Conservation (phyloP, 2,888 invertebrate genomes). For the Zaprionus lineosus region DNA sequence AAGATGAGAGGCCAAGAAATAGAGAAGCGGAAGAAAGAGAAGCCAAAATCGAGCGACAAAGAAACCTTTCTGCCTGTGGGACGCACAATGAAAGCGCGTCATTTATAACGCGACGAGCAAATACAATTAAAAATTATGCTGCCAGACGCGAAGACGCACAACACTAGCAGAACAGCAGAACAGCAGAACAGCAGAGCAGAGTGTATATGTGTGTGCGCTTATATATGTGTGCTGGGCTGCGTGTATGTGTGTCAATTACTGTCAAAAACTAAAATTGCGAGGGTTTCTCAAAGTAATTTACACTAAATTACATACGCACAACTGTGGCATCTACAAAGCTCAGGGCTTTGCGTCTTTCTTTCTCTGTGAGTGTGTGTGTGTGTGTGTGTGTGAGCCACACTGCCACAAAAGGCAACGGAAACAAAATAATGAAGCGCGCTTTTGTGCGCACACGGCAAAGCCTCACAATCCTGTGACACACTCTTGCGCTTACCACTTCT, state of each 20-base stretch:
- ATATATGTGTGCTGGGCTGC: conserved; percentile 15
- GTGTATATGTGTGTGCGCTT: conserved; percentile 8
- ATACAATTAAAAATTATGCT: conserved; percentile 70
- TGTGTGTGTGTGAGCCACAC: conserved; percentile 23
- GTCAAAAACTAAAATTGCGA: conserved; percentile 58
- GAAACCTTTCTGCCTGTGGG: conserved; percentile 30
- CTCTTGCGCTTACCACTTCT: conserved; percentile 16
- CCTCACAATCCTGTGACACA: conserved; percentile 22
- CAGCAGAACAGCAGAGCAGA: no score
- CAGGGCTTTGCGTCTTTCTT: conserved; percentile 8
- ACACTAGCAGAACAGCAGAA: no score
- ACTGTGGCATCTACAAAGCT: conserved; percentile 44
- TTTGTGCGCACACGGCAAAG: conserved; percentile 57
- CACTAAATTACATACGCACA: conserved; percentile 71
- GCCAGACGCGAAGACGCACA: conserved; percentile 33
- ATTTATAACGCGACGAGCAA: conserved; percentile 56
- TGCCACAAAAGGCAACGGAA: conserved; percentile 59
- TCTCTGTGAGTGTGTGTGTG: conserved; percentile 17
- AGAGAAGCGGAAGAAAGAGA: conserved; percentile 1
- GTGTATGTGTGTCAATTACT: conserved; percentile 41
- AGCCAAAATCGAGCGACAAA: conserved; percentile 24
- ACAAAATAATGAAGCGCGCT: conserved; percentile 67
- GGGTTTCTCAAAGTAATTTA: conserved; percentile 69
- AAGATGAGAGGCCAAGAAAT: not conserved
- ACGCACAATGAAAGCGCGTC: conserved; percentile 44